Evolutionary conservation across 2,797 vertebrate genomes (phyloP), one percentile per base, ranked within the genome.

Genomic region (Holocentrus rufus): DNA sequence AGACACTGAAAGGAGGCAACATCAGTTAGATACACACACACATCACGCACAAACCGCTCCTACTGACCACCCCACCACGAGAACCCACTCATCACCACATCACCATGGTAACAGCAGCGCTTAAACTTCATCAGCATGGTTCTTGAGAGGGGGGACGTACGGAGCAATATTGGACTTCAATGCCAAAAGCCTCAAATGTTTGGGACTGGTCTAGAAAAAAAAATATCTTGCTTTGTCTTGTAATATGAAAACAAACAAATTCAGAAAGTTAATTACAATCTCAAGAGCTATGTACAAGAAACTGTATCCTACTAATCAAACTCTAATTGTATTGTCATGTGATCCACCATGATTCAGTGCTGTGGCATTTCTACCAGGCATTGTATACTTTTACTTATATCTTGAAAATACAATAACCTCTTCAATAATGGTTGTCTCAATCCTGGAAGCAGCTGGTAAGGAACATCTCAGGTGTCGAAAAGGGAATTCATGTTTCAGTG

Each of bases 1-100:
- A 96, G 93, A 96, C 96, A 15, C 92, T 99, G 53, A 96, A 94
- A 90, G 96, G 96, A 47, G 97, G 95, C 20, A 96, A 89, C 93
- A 97, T 99, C 87, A 95, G 95, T 90, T 99, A 98, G 91, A 89
- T n/a, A 36, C 74, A 7, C 31, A 39, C 36, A 34, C 8, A 50
- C n/a, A 1, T 3, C 5, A 5, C 61, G 1, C 56, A 1, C 27
- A 73, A 80, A 56, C 78, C 62, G 56, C 81, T 84, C 56, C 64
- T 3, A 58, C 49, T 10, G 4, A 31, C 74, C 30, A 5, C 20
- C 72, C 25, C 1, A 17, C 61, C 56, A 1, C 52, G 58, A 73
- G 6, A 59, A 66, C 10, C 64, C 47, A 17, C 9, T 73, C 47
- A 67, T 81, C 58, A 42, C n/a, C 54, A 54, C 14, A 71, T 80